Evolutionary conservation across 2,113 vertebrate genomes (phyloP).

Genomic region (human (Homo sapiens)): DNA sequence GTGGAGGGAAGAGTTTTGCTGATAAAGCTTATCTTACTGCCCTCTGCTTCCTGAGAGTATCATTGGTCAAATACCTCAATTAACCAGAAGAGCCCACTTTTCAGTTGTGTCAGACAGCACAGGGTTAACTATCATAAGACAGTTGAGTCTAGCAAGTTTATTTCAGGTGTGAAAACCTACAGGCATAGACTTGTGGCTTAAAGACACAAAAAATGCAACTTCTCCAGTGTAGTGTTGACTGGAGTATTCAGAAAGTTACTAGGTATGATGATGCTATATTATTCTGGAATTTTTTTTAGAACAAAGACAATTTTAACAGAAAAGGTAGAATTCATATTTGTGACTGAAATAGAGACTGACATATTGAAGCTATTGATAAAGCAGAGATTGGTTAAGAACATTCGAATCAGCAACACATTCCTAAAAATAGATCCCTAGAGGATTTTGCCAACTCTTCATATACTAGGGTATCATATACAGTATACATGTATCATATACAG

Average conservation of each 20-base stretch:
- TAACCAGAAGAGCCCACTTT: background rate
- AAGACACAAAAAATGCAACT: too few species aligned
- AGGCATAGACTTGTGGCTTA: background rate
- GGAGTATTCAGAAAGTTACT: background rate
- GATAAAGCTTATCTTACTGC: background rate
- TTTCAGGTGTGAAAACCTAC: background rate
- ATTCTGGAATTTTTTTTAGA: background rate
- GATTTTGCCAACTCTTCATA: background rate
- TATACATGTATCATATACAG: too few species aligned
- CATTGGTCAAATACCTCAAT: accelerated
- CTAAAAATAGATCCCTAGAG: background rate
- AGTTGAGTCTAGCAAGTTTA: background rate
- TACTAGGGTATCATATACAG: too few species aligned
- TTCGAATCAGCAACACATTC: background rate
- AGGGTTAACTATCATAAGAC: background rate
- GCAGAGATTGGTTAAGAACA: background rate
- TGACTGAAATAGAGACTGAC: background rate
- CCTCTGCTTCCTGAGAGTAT: background rate
- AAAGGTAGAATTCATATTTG: background rate
- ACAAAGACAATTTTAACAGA: background rate
- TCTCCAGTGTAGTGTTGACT: too few species aligned
- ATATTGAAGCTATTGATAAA: background rate
- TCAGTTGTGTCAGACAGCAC: background rate
- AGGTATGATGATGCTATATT: background rate
- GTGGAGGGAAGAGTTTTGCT: background rate